Evolutionary conservation across 2,797 vertebrate genomes (phyloP).

Genomic region (Neosilurus mollespiculum): DNA sequence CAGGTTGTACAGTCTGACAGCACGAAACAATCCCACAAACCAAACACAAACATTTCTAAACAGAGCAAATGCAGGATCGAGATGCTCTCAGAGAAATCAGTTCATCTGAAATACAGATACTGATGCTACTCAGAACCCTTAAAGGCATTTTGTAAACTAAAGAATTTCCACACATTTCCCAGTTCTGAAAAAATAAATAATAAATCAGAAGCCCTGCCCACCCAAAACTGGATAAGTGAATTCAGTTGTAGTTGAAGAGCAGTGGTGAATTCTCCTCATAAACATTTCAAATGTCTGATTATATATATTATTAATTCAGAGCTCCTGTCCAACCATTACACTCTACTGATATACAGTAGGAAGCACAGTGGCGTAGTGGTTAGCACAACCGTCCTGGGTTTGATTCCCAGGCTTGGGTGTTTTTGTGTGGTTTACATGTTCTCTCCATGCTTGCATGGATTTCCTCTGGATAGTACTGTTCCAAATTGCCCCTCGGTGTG

Average conservation of each 20-base stretch:
- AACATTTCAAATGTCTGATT: neutral
- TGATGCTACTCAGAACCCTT: neutral
- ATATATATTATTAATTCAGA: neutral
- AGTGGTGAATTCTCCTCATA: neutral
- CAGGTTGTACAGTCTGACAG: neutral
- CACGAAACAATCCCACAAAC: constrained; percentile 7
- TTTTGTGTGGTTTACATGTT: too few relatives aligned
- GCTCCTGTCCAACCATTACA: neutral
- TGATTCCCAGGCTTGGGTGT: too few relatives aligned
- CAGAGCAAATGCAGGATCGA: too few relatives aligned
- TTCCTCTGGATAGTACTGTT: too few relatives aligned
- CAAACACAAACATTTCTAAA: neutral
- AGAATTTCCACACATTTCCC: neutral
- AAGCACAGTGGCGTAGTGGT: too few relatives aligned
- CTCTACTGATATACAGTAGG: too few relatives aligned
- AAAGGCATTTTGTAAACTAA: neutral
- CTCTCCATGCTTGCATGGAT: too few relatives aligned
- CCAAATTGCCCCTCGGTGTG: too few relatives aligned
- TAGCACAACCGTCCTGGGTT: too few relatives aligned
- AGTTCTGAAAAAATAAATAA: neutral
- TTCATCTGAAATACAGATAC: neutral
- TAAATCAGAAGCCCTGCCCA: neutral
- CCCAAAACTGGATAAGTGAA: neutral
- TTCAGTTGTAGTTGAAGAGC: neutral
- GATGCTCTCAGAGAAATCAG: neutral